Evolutionary conservation across 2,888 invertebrate genomes (phyloP), one percentile per base, ranked within the genome.

Genomic region (Acanthococcus lagerstroemiae): DNA sequence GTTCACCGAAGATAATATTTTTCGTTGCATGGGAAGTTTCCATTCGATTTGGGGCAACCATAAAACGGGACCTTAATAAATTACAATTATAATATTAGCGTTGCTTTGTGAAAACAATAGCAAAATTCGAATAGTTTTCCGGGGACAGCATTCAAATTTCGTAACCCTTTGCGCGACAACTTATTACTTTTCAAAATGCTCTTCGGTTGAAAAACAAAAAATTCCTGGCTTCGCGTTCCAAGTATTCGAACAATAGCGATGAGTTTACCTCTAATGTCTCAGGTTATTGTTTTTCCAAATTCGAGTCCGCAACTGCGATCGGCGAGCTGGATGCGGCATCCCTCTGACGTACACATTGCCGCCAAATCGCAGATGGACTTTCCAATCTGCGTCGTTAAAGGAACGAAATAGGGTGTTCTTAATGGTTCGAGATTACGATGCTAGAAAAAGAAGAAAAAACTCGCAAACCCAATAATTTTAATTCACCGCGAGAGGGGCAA

Each of bases 1-100:
- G n/a, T n/a, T n/a, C n/a, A n/a, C n/a, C n/a, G n/a, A n/a, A 46
- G 25, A 4, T 55, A 17, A 55, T 55, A 55, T 4, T 55, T 27
- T 55, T 25, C 19, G 15, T 25, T 17, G 26, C 24, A 54, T 21
- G 37, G 21, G 22, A 27, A 27, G 54, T 52, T 37, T 27, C 27
- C 54, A 52, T 52, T 37, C 63, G 44, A 30, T 63, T 52, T 63
- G 52, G 44, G 48, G 25, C 27, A 37, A 30, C 54, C 63, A 25
- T 63, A 26, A 63, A 63, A 63, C 15, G 22, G 54, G 44, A 63
- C 63, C 63, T 63, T 54, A 63, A 63, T 63, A 63, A 63, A 63
- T 63, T 63, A 63, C 54, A 61, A 61, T 22, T 6, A 52, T 58
- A 45, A 58, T 58, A 63, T 52, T 54, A 63, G 26, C 30, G 54